Base-by-base conservation (phyloP, 1,140 invertebrate species). In the Sarcophaga peregrina region DNA sequence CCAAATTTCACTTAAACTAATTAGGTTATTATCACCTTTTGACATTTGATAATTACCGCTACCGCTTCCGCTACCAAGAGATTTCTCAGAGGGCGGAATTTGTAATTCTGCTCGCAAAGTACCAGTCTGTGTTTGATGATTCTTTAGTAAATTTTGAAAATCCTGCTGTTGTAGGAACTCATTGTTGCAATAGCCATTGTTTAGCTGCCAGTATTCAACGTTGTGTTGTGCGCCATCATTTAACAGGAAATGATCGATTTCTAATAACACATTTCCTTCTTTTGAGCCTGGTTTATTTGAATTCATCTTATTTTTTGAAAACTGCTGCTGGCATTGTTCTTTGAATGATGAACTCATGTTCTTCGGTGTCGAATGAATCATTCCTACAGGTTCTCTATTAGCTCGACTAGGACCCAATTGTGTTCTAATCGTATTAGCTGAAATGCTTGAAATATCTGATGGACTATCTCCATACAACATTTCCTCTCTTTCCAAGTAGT, bases 1-100 rank as follows among this genome's bases (percentile, higher is more conserved):
- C 92, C 92, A 93, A 11, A 92, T 85, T 46, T 93, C 92, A 86
- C 91, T 92, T 58, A 93, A 88, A 83, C 92, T 93, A 20, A 90
- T 88, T 0, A 90, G 84, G n/a, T 87, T 88, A 45, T 83, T 82
- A 1, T 87, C 84, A 8, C 20, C 54, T 20, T 78, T 78, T 8
- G 75, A 78, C 46, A 20, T 73, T 6, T 81, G 15, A 7, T 83
- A n/a, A 37, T 46, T 73, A 37, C 25, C 25, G 25, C 25, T 37
- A 37, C 25, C 25, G n/a, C 8, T 62, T 62, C 13, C 13, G 13
- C 11, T n/a, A 2, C 13, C n/a, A 5, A 5, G 74, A 5, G 48
- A 6, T 78, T 78, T 78, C 7, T 78, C 75, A 10, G 11, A 11
- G 1, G 75, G 20, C 5, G n/a, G n/a, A 2, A 46, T 48, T n/a